Percentiles rank a stretch among this genome's conserved stretches.
Conservation (phyloP, 1,140 invertebrate species). For the Triops cancriformis region DNA sequence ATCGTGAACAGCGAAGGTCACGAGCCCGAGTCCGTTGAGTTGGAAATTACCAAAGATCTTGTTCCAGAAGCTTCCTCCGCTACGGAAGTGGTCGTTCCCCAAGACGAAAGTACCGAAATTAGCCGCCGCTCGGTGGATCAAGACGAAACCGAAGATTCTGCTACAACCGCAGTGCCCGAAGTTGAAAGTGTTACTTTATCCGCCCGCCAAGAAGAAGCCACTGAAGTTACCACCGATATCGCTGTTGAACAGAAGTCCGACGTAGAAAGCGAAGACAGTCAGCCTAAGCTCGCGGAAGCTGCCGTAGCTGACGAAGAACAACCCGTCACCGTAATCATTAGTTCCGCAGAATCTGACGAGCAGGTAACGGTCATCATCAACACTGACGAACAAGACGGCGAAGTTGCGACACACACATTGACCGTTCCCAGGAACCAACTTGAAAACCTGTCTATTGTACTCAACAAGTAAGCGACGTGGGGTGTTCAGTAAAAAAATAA, state of each 20-base stretch:
- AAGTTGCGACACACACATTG: slow-evolving; percentile 5
- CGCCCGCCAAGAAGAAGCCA: neutral
- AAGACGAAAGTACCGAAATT: neutral
- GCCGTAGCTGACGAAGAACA: neutral
- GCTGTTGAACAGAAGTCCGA: neutral
- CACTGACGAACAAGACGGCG: neutral
- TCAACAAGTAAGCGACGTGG: neutral
- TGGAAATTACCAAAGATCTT: neutral
- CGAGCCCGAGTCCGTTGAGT: neutral
- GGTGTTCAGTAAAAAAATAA: neutral
- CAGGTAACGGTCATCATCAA: neutral
- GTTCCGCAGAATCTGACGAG: neutral
- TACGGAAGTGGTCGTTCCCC: neutral
- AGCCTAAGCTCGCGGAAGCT: neutral
- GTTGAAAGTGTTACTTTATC: neutral
- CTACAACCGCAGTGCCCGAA: neutral
- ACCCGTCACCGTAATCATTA: neutral
- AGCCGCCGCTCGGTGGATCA: neutral
- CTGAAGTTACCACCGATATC: neutral
- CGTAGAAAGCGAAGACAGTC: neutral
- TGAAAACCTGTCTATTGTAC: neutral
- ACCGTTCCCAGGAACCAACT: neutral
- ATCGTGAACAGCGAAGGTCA: neutral
- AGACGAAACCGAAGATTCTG: neutral
- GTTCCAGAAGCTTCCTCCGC: neutral